These are phyloP conservation scores for Druon quercuslanigerum DNA, from an alignment of 1,140 invertebrate genomes.

Conservation along the genomic window DNA sequence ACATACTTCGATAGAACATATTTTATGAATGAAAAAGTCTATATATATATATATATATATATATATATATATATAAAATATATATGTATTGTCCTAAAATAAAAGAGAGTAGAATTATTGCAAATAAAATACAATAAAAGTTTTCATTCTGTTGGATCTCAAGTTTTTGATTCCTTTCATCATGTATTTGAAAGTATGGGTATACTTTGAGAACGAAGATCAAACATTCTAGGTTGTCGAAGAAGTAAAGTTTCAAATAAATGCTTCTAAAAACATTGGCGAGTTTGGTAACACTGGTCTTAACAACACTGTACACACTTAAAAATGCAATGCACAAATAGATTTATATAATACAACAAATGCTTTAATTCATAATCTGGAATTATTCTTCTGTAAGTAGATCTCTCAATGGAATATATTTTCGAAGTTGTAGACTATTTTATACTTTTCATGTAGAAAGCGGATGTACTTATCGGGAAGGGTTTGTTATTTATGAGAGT, in stretches of 20 bases:
- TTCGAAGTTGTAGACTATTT: background rate
- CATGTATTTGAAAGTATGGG: conserved; percentile 33
- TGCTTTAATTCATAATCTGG: conserved; percentile 39
- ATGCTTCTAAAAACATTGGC: background rate
- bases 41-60: conserved; percentile 43
- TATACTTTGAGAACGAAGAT: background rate
- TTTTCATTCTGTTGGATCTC: conserved; percentile 49
- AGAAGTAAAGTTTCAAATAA: background rate
- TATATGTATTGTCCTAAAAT: conserved; percentile 55
- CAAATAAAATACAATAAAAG: conserved; percentile 53
- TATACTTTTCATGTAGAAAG: conserved; percentile 38
- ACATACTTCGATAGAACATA: conserved; percentile 51
- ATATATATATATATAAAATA: conserved; percentile 54
- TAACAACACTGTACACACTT: conserved; percentile 18
- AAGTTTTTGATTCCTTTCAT: conserved; percentile 52
- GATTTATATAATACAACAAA: conserved; percentile 38
- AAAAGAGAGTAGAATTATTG: conserved; percentile 40
- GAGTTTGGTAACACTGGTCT: background rate
- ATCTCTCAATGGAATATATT: conserved; percentile 23
- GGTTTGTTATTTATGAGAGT: conserved; percentile 60
- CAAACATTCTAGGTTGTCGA: conserved; percentile 11
- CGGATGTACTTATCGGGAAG: conserved; percentile 48
- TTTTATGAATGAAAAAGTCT: conserved; percentile 53
- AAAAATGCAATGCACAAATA: background rate
- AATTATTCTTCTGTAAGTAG: conserved; percentile 37